A percentile compares a stretch with the other conserved stretches of the same genome.
These are phyloP conservation scores for Anas platyrhynchos DNA, from an alignment of 2,113 vertebrate species.

Conservation along the genomic window DNA sequence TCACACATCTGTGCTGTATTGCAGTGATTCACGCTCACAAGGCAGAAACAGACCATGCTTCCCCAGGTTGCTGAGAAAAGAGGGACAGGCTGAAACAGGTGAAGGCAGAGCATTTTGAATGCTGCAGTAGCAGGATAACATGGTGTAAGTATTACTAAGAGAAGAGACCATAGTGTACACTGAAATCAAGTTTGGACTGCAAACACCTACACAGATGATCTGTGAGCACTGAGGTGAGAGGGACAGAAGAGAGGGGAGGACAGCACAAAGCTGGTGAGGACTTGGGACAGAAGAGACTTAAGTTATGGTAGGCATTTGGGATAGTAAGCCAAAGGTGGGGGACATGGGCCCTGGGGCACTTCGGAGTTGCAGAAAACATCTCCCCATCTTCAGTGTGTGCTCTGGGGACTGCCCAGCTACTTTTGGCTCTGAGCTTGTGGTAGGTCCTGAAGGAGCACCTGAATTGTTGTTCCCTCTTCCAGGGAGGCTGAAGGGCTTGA, in stretches of 20 bases:
- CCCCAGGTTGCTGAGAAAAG: not conserved
- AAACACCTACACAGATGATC: not conserved
- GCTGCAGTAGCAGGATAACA: not conserved
- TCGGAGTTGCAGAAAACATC: not conserved
- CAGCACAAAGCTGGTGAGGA: not conserved
- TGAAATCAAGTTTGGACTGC: accelerated
- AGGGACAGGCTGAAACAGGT: not conserved
- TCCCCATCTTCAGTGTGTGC: not conserved
- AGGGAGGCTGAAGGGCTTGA: not conserved
- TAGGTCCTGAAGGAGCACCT: not conserved
- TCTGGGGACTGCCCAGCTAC: not conserved
- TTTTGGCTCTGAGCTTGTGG: not conserved
- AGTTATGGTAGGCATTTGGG: not conserved
- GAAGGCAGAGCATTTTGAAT: not conserved
- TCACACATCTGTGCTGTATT: not conserved
- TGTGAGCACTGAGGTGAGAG: not conserved
- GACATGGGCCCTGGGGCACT: no score
- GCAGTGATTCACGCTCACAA: not conserved
- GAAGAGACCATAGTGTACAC: not conserved
- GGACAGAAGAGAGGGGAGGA: not conserved
- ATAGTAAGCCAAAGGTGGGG: not conserved
- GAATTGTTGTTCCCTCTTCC: not conserved
- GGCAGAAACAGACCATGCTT: not conserved
- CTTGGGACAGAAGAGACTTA: not conserved
- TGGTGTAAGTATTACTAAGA: not conserved